Evolutionary conservation across 2,888 invertebrate genomes (phyloP).

Genomic region (Lottia scabra): DNA sequence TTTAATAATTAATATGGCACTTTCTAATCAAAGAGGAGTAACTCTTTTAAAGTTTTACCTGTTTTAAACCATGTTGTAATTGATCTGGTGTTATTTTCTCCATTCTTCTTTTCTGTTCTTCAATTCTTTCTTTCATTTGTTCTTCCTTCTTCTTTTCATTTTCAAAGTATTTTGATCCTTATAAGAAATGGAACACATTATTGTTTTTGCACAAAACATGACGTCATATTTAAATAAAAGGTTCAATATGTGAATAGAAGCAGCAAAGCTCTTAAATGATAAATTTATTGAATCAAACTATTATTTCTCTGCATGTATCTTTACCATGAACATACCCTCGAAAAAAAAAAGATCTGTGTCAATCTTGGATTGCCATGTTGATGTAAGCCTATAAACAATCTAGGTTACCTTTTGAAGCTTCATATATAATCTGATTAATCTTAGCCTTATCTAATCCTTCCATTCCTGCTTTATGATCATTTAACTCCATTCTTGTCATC

Average conservation of each 20-base stretch:
- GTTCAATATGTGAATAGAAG: too few relatives aligned
- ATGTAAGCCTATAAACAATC: too few relatives aligned
- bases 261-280: too few relatives aligned
- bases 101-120: constrained; percentile 61
- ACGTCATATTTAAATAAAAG: too few relatives aligned
- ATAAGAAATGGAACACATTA: constrained; percentile 9
- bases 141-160: constrained; percentile 72
- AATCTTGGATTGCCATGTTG: too few relatives aligned
- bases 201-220: background rate
- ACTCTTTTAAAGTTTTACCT: constrained; percentile 37
- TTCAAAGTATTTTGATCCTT: constrained; percentile 73
- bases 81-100: constrained; percentile 59
- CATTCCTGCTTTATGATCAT: constrained; percentile 72
- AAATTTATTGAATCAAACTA: too few relatives aligned
- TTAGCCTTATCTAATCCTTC: constrained; percentile 69
- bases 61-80: constrained; percentile 50
- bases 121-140: constrained; percentile 70
- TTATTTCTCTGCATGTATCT: too few relatives aligned
- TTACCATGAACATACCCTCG: too few relatives aligned
- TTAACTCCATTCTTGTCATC: constrained; percentile 61
- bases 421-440: constrained; percentile 67
- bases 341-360: too few relatives aligned
- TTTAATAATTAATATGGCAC: too few relatives aligned
- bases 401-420: constrained; percentile 66
- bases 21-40: too few relatives aligned